Evolutionary conservation across 2,113 vertebrate genomes (phyloP), one percentile per base, ranked within the genome.

Genomic region (Meleagris gallopavo): DNA sequence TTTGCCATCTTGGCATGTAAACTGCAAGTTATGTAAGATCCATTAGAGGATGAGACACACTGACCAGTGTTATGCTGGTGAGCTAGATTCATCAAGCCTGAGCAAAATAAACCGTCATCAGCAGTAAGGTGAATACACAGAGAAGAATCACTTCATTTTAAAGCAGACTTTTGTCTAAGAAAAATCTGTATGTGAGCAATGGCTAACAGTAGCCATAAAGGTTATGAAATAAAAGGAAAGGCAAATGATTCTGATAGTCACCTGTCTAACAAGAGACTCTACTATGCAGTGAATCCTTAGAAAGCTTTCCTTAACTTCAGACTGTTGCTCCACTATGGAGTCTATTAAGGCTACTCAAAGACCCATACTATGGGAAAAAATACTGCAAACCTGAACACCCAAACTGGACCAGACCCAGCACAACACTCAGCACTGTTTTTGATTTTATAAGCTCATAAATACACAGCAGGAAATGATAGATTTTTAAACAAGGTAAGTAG

Each of bases 51-150:
- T 50, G 10, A 73, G 22, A 13, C 6, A 62, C 5, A 5, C 2
- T 60, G 19, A 41, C 10, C 17, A 34, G 15, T 12, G 5, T 69
- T 45, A 74, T 16, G 14, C 11, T n/a, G n/a, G 7, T 10, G 3
- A 75, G 32, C 7, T 32, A 17, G 36, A 61, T 90, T 83, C 22
- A 10, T 6, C 16, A 38, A 65, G 3, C 5, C 11, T 57, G 8
- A 77, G 12, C 3, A 80, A 92, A 83, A 58, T 11, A 25, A 50
- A 65, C 21, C 41, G 45, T 2, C 3, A 46, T 38, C 25, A 57
- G 5, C 11, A 60, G 1, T 1, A 1, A 4, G 40, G 6, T 52
- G 40, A 70, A 86, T 32, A 34, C 1, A 43, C 0, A 32, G 8
- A 46, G 17, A 6, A 61, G 30, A 89, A 86, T 77, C 22, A 46